Base-by-base conservation (phyloP, 2,113 vertebrate species). In the Sardina pilchardus region DNA sequence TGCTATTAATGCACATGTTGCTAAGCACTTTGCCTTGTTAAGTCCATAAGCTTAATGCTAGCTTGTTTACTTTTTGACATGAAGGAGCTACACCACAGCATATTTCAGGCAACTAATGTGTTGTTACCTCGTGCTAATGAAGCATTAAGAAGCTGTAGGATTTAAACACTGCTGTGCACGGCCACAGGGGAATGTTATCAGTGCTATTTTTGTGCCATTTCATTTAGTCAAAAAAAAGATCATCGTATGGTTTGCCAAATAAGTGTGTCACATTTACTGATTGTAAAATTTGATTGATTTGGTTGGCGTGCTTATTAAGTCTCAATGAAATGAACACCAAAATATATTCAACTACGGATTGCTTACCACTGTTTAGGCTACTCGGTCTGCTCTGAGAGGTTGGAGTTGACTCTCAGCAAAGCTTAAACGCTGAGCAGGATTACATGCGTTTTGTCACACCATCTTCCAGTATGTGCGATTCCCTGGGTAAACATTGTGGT, bases 401-500 rank as follows among this genome's bases (percentile, higher is more conserved):
- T 42, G 39, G 39, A 24, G 53, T 19, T 59, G 19, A 59, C 19
- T 19, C 53, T 24, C 21, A 0, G 19, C 3, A 59, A 21, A 6
- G 50, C 53, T 59, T 59, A 24, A 21, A 59, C 21, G 53, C 53
- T 7, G 53, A 59, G 5, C 21, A 6, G 53, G 53, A 59, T 59
- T 21, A n/a, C 53, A 59, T 59, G 53, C 26, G 12, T 78, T 71
- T 26, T 30, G 71, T 78, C 34, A 78, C 34, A 78, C 12, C 36
- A 34, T 36, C 30, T 36, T 78, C 12, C 71, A 5, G 71, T 78
- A 2, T 78, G 71, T 34, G 71, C 12, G 30, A 78, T 36, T 34
- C 26, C 71, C 2, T 14, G 71, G 30, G 71, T 78, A 78, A 78
- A 78, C 71, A 78, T 34, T 78, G 71, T 78, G 71, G 30, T 78